Evolutionary conservation across 2,888 invertebrate species (phyloP).

Genomic region (Oxycera nigricornis): DNA sequence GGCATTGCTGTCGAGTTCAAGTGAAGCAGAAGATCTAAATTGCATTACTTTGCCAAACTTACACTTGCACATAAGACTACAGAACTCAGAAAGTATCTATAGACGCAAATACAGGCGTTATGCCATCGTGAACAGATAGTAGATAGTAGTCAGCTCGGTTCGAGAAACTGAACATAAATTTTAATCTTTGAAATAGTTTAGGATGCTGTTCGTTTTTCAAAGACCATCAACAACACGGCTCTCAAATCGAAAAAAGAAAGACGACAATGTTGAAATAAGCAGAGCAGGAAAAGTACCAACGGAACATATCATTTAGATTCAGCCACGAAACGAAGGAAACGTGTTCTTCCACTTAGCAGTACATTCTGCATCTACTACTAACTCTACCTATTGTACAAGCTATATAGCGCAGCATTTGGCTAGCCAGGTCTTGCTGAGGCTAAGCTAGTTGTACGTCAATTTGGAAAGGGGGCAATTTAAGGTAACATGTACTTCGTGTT

Average conservation of each 20-base stretch:
- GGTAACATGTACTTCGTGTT: constrained; percentile 31
- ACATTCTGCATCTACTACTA: neutral
- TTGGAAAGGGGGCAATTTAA: constrained; percentile 43
- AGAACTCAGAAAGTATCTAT: constrained; percentile 4
- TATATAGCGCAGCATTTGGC: neutral
- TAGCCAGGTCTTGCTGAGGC: constrained; percentile 10
- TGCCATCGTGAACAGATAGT: constrained; percentile 5
- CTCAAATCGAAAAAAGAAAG: constrained; percentile 3
- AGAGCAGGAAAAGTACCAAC: constrained; percentile 26
- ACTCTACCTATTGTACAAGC: neutral
- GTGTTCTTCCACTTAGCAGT: constrained; percentile 14
- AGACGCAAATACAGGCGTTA: neutral
- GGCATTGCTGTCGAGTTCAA: neutral
- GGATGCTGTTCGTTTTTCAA: constrained; percentile 24
- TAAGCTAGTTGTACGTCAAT: constrained; percentile 25
- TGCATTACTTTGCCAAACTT: constrained; percentile 33
- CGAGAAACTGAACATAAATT: constrained; percentile 36
- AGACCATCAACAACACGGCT: constrained; percentile 11
- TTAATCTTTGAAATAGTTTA: constrained; percentile 37
- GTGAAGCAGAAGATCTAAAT: constrained; percentile 33
- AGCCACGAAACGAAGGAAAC: constrained; percentile 15
- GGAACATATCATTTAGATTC: constrained; percentile 25
- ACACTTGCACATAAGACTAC: neutral
- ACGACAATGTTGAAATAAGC: constrained; percentile 9
- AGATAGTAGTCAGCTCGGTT: constrained; percentile 29